Base-by-base conservation (phyloP, 1,140 invertebrate species). In the Lerema accius region DNA sequence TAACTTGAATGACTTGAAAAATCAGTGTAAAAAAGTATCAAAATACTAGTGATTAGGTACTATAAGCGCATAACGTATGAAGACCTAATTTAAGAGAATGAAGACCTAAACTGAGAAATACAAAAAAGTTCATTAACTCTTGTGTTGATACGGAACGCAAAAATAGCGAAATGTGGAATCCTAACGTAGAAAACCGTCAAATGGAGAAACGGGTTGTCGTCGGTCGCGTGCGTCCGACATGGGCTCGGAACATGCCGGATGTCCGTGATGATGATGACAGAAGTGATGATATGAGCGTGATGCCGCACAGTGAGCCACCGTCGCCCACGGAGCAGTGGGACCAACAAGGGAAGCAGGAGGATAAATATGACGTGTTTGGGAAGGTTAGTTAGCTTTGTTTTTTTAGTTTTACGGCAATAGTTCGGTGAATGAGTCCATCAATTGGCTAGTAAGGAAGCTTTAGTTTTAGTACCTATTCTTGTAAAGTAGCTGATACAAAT, bases 321-420 rank as follows among this genome's bases (percentile, higher is more conserved):
- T 82, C 82, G 0, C 83, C 80, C 4, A 80, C 82, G 0, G 82
- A 90, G 11, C 73, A 65, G 0, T 89, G 88, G 78, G 78, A 86
- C 4, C 85, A 84, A 6, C 76, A 85, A 0, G 71, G 62, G 26
- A 89, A 91, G 39, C 85, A 87, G 63, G 80, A 87, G 4, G 91
- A 92, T 42, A 86, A 90, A 63, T 92, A 90, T 65, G 92, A 93
- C 65, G 85, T 92, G 9, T 92, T 92, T 76, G 92, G 90, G 32
- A 66, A 66, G 64, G 64, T 60, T 15, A 53, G 49, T 50, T n/a
- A n/a, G n/a, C n/a, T n/a, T n/a, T n/a, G n/a, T n/a, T n/a, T n/a
- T n/a, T n/a, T n/a, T n/a, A n/a, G n/a, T n/a, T n/a, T n/a, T n/a
- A n/a, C n/a, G n/a, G n/a, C n/a, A n/a, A n/a, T n/a, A n/a, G n/a